Percentiles rank a stretch among this genome's conserved stretches.
Conservation (phyloP, 2,888 invertebrate species). For the Protophormia terraenovae region DNA sequence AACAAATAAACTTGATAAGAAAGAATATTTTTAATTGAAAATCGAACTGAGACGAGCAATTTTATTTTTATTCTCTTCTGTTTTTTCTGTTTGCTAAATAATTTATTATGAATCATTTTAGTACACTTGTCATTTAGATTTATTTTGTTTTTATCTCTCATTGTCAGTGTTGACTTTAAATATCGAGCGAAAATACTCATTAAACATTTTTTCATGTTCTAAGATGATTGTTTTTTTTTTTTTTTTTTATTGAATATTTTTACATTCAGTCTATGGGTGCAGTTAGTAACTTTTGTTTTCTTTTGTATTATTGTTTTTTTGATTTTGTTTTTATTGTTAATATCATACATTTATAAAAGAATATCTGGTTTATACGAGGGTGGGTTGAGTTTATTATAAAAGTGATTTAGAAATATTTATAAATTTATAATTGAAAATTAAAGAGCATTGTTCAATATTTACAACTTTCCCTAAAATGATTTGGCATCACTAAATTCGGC, state of each 20-base stretch:
- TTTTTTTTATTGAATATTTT: not conserved
- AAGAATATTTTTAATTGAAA: constrained; percentile 46
- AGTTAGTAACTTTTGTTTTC: constrained; percentile 44
- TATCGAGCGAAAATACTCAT: not conserved
- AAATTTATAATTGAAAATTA: too few relatives aligned
- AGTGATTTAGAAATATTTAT: not conserved
- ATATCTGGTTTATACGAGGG: not conserved
- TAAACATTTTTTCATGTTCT: constrained; percentile 7
- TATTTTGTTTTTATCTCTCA: constrained; percentile 1
- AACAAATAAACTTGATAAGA: constrained; percentile 22
- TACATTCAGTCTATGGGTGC: constrained; percentile 41
- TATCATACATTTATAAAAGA: not conserved
- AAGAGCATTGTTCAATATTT: too few relatives aligned
- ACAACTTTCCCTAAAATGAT: too few relatives aligned
- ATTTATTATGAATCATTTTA: constrained; percentile 41
- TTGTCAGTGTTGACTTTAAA: constrained; percentile 12
- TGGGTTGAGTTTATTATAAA: not conserved
- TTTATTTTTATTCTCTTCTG: constrained; percentile 27
- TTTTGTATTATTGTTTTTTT: constrained; percentile 19
- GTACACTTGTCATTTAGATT: constrained; percentile 9
- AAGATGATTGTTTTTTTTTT: constrained; percentile 14
- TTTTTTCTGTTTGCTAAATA: constrained; percentile 39
- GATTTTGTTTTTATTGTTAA: constrained; percentile 2
- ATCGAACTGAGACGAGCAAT: constrained; percentile 23
- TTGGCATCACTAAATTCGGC: too few relatives aligned